phyloP scores from a whole-genome alignment of 2,888 invertebrate genomes.

The Bruchidius siliquastri region DNA sequence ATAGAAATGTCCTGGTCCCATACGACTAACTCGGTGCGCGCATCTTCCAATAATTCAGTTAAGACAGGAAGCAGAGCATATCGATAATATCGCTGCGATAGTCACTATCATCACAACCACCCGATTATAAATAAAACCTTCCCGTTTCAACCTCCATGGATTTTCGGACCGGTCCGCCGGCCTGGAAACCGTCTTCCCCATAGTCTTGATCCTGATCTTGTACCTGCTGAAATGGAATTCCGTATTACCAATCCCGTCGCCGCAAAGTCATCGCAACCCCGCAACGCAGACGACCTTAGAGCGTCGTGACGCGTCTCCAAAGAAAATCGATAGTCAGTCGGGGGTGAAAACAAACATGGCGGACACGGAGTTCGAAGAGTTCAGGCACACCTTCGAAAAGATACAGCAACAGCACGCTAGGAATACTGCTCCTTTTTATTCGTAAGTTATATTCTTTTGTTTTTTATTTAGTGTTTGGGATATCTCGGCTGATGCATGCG shows the following conservation, averaged over 20 bases:
- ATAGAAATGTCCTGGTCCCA: no score
- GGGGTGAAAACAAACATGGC: conserved; percentile 65
- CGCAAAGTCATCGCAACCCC: neutral
- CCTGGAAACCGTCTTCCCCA: neutral
- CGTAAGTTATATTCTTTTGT: conserved; percentile 60
- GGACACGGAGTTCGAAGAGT: conserved; percentile 91
- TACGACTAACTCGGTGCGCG: neutral
- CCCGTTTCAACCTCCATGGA: neutral
- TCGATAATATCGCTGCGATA: neutral
- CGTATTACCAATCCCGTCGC: neutral
- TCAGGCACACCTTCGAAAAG: conserved; percentile 79
- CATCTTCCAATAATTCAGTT: neutral
- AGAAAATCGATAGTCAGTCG: conserved; percentile 30
- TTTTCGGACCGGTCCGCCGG: neutral
- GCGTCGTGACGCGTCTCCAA: conserved; percentile 14
- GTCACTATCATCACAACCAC: neutral
- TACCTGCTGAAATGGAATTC: conserved; percentile 7
- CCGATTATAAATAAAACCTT: neutral
- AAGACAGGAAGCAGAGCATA: neutral
- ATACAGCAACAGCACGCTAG: conserved; percentile 68
- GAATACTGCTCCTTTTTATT: conserved; percentile 79
- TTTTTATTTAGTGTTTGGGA: neutral
- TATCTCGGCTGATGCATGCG: neutral
- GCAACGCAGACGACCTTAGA: neutral
- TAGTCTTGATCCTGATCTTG: neutral